Conservation (phyloP, 2,113 vertebrate genomes). For the Rhizomys pruinosus region DNA sequence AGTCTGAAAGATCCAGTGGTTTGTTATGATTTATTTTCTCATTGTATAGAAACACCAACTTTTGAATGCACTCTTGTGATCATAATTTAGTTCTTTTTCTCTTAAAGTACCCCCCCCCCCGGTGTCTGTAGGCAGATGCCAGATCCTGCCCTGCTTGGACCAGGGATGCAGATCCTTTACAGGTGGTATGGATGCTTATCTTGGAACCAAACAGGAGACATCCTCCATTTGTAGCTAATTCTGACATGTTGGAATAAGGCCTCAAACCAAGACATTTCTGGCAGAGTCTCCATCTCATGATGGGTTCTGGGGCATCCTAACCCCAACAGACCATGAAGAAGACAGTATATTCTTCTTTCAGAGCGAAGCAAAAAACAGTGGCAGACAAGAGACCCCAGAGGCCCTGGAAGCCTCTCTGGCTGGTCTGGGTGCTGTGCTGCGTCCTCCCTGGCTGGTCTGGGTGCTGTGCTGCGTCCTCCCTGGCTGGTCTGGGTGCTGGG, state of each 20-base stretch:
- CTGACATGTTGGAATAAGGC: accelerated
- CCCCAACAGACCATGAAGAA: background rate
- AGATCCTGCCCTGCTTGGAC: background rate
- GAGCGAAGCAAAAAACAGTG: background rate
- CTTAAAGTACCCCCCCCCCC: background rate
- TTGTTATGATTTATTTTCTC: background rate
- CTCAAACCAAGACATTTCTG: accelerated
- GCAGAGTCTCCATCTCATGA: background rate
- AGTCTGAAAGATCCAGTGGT: background rate
- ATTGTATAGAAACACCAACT: background rate
- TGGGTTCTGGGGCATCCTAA: background rate
- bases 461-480: no score
- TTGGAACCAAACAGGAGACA: no score
- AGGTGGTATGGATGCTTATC: accelerated
- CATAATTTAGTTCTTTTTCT: background rate
- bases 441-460: no score
- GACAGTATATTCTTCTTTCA: background rate
- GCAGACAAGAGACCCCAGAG: background rate
- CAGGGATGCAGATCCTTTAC: background rate
- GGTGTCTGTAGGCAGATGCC: no score
- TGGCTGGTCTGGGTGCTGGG: accelerated
- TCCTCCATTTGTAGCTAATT: no score
- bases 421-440: accelerated
- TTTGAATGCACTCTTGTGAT: accelerated
- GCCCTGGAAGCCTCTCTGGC: no score